These are phyloP conservation scores for Anolis apletophallus DNA, from an alignment of 2,797 vertebrate genomes.

Conservation along the genomic window DNA sequence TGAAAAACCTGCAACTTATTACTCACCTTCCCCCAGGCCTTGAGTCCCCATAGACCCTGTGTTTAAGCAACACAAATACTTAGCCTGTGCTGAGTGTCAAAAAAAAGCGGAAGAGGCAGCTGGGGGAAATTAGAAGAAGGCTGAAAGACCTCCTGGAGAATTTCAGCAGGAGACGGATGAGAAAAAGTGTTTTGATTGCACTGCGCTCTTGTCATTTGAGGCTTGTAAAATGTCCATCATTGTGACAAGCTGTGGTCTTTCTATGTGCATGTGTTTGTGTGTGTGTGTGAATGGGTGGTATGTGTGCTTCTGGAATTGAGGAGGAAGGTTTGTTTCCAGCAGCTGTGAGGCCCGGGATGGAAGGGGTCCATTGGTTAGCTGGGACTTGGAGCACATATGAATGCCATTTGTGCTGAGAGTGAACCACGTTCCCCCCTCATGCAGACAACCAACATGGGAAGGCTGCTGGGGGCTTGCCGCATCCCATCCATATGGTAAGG, in stretches of 20 bases:
- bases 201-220: background rate
- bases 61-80: background rate
- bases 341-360: too few species aligned
- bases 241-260: background rate
- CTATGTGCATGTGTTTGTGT: rapidly evolving
- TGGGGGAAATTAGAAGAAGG: conserved; percentile 3
- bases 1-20: background rate
- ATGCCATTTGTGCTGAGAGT: background rate
- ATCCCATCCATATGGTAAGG: too few species aligned
- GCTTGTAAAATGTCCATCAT: conserved; percentile 1
- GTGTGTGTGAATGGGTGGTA: rapidly evolving
- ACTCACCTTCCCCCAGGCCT: background rate
- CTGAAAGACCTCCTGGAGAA: background rate
- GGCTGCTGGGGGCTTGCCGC: background rate
- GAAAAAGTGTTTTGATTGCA: background rate
- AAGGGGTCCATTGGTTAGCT: background rate
- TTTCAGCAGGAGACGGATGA: background rate
- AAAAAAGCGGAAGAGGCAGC: background rate
- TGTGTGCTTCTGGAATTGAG: background rate
- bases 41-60: background rate
- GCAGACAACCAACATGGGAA: background rate
- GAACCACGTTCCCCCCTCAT: too few species aligned
- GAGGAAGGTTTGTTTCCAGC: background rate
- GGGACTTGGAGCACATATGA: too few species aligned
- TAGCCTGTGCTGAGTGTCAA: background rate